A percentile compares a stretch with the other conserved stretches of the same genome.
phyloP scores from a whole-genome alignment of 2,888 invertebrate species.

The Calliphora vomitoria region DNA sequence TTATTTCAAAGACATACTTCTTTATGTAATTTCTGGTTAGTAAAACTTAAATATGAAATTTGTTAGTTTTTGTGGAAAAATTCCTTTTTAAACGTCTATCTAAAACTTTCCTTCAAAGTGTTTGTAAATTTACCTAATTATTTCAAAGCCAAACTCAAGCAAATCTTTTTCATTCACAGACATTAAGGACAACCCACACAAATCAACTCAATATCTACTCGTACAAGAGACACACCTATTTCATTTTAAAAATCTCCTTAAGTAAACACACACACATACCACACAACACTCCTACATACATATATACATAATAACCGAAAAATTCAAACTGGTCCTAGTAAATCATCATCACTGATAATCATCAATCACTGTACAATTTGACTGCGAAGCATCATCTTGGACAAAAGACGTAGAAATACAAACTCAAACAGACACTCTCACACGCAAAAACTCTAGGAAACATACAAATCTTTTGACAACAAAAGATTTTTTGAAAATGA shows the following conservation, averaged over 20 bases:
- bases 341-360: constrained; percentile 66
- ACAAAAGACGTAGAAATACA: constrained; percentile 41
- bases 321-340: constrained; percentile 19
- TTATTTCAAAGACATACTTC: no score
- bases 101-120: background rate
- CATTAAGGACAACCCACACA: background rate
- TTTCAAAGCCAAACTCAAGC: background rate
- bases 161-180: background rate
- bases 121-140: constrained; percentile 6
- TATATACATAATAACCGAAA: background rate
- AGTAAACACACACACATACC: background rate
- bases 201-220: background rate
- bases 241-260: constrained; percentile 1
- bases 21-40: no score
- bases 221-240: constrained; percentile 18
- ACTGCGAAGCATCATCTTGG: constrained; percentile 49
- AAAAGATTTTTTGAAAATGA: constrained; percentile 64
- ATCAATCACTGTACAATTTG: constrained; percentile 66
- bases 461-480: constrained; percentile 54
- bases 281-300: background rate
- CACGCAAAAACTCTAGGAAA: constrained; percentile 14
- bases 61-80: no score
- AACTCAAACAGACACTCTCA: background rate
- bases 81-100: background rate
- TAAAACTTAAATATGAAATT: background rate